These are phyloP conservation scores for Serripes groenlandicus DNA, from an alignment of 2,888 invertebrate species.

Conservation along the genomic window DNA sequence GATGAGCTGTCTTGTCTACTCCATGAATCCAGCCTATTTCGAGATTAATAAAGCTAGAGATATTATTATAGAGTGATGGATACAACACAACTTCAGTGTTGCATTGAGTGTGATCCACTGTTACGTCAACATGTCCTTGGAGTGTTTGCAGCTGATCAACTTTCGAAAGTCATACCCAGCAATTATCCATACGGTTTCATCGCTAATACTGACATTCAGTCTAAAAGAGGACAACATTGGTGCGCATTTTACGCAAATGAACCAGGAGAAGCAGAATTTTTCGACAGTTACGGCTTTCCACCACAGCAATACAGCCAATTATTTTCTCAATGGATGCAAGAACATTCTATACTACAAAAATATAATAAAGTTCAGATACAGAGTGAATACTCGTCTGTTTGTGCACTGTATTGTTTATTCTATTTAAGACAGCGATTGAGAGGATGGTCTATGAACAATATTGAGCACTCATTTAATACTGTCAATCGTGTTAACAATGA, in stretches of 20 bases:
- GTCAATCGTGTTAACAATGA: constrained; percentile 14
- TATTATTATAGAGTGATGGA: constrained; percentile 10
- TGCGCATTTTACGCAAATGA: constrained; percentile 10
- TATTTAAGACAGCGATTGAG: constrained; percentile 3
- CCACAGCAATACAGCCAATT: not conserved
- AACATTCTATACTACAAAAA: not conserved
- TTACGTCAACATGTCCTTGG: not conserved
- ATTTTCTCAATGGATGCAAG: constrained; percentile 4
- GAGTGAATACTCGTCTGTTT: constrained; percentile 16
- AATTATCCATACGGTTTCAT: constrained; percentile 7
- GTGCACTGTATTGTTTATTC: constrained; percentile 34
- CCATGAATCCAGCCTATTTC: not conserved
- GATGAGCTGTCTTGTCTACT: constrained; percentile 2
- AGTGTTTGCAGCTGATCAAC: constrained; percentile 16
- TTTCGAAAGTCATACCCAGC: not conserved
- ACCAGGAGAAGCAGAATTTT: not conserved
- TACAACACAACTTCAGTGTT: constrained; percentile 13
- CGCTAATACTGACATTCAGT: not conserved
- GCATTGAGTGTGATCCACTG: constrained; percentile 9
- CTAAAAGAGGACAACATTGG: constrained; percentile 9
- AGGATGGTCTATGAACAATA: not conserved
- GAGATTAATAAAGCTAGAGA: constrained; percentile 7
- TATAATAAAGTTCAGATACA: constrained; percentile 17
- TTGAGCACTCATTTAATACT: not conserved
- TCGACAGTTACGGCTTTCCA: constrained; percentile 10